phyloP scores from a whole-genome alignment of 2,797 vertebrate genomes.

The Cryptoblepharus egeriae region DNA sequence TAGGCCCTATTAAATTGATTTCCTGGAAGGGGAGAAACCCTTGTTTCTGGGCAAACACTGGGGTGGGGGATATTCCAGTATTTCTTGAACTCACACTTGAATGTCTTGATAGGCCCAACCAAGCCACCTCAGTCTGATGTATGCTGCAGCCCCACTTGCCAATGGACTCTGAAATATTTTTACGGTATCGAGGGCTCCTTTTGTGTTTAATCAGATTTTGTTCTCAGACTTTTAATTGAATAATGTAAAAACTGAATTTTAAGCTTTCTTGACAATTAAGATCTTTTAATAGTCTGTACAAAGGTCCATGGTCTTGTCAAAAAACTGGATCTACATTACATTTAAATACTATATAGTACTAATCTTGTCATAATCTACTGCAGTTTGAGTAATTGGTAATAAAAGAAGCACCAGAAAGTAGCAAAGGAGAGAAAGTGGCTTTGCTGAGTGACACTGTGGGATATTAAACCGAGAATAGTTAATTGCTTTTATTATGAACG shows the following conservation, averaged over 20 bases:
- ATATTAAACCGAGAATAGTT: conserved; percentile 32
- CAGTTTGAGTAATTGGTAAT: conserved; percentile 1
- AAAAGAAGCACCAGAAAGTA: conserved; percentile 37
- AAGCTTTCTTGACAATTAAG: not conserved
- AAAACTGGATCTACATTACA: not conserved
- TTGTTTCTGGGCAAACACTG: too few relatives aligned
- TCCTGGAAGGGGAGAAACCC: too few relatives aligned
- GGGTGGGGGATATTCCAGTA: too few relatives aligned
- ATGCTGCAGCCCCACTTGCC: not conserved
- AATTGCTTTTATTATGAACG: conserved; percentile 43
- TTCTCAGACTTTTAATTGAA: not conserved
- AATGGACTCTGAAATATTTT: not conserved
- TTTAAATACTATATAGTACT: fast-evolving
- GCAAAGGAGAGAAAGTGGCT: conserved; percentile 4
- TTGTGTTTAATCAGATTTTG: not conserved
- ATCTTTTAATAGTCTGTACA: not conserved
- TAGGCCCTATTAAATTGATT: too few relatives aligned
- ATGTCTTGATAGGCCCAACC: not conserved
- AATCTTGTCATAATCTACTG: not conserved
- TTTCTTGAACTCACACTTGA: too few relatives aligned
- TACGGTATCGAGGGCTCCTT: not conserved
- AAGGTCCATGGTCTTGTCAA: fast-evolving
- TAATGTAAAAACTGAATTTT: not conserved
- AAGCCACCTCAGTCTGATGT: not conserved
- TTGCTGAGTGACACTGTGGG: conserved; percentile 13